Conservation (phyloP, 64 coral and sea anemone species). For the Actinia tenebrosa region DNA sequence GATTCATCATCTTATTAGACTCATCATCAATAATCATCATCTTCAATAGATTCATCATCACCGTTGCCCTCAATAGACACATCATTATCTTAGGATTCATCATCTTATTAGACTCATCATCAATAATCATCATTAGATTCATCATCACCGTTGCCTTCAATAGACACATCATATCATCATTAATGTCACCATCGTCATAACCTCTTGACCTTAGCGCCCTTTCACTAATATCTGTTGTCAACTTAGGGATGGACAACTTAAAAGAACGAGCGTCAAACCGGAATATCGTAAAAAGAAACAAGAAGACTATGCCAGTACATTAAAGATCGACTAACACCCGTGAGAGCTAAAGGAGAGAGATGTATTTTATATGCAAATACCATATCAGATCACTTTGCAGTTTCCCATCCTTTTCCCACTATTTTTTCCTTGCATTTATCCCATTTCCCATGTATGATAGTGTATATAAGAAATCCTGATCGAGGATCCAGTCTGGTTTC, state of each 20-base stretch:
- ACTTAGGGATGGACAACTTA: constrained; percentile 96
- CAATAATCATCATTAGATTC: background rate
- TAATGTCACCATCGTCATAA: background rate
- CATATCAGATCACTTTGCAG: background rate
- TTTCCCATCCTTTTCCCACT: background rate
- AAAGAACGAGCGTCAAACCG: constrained; percentile 89
- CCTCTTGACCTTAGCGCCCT: background rate
- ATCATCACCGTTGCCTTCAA: background rate
- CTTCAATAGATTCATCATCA: background rate
- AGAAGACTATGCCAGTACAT: constrained; percentile 85
- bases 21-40: too few relatives aligned
- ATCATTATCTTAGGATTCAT: background rate
- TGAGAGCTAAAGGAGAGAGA: background rate
- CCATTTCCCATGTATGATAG: background rate
- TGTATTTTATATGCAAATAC: background rate
- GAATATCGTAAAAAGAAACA: constrained; percentile 81
- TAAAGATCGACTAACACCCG: constrained; percentile 76
- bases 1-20: background rate
- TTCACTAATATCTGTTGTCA: background rate
- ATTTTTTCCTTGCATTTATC: constrained; percentile 1
- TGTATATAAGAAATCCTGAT: too few relatives aligned
- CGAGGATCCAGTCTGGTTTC: too few relatives aligned
- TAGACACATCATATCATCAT: background rate
- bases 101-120: background rate
- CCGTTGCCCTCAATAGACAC: background rate